A percentile compares a stretch with the other conserved stretches of the same genome.
phyloP scores from a whole-genome alignment of 1,140 invertebrate species.

The Cydia splendana region DNA sequence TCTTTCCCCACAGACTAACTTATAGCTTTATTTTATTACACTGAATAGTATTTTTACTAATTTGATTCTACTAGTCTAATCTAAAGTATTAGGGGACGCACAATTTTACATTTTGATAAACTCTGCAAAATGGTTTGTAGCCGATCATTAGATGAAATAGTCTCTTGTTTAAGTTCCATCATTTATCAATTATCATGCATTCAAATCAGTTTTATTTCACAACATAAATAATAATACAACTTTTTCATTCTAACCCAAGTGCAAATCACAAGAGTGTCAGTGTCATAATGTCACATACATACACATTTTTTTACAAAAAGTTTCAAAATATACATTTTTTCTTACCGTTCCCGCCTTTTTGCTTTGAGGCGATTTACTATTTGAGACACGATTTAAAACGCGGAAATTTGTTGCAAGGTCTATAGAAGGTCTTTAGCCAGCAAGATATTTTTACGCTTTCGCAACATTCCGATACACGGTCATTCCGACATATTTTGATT shows the following conservation, averaged over 20 bases:
- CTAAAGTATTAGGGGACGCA: slow-evolving; percentile 42
- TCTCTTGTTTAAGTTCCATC: slow-evolving; percentile 39
- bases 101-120: slow-evolving; percentile 67
- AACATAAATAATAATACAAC: background rate
- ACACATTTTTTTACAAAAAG: background rate
- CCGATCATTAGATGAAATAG: slow-evolving; percentile 39
- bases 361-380: background rate
- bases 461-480: background rate
- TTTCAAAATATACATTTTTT: background rate
- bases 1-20: background rate
- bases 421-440: background rate
- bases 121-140: slow-evolving; percentile 58
- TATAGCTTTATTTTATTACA: background rate
- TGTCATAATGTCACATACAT: background rate
- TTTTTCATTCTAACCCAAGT: background rate
- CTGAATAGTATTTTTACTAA: no score
- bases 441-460: background rate
- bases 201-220: slow-evolving; percentile 2
- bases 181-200: slow-evolving; percentile 27
- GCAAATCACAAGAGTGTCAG: background rate
- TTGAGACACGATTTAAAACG: background rate
- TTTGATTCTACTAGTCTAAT: no score
- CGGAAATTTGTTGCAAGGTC: background rate
- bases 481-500: background rate
- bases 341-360: background rate